Base-by-base conservation (phyloP, 2,797 vertebrate genomes). In the Oreochromis mossambicus region DNA sequence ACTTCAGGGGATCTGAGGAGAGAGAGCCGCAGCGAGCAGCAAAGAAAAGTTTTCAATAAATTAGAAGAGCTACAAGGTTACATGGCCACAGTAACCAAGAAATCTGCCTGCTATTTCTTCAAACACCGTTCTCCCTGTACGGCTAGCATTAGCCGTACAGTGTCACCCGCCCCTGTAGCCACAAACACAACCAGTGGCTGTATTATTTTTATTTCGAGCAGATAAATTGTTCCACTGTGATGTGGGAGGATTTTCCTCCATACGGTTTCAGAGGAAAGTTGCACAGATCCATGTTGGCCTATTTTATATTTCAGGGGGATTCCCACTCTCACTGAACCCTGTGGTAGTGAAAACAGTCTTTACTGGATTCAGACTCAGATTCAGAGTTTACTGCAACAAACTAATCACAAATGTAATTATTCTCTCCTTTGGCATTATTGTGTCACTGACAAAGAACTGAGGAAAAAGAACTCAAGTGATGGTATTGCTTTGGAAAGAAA, bases 1-100 rank as follows among this genome's bases (percentile, higher is more conserved):
- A 94, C 97, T 89, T 91, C 95, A 1, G 98, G 98, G 94, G 98
- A 97, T 90, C 97, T 97, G 92, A 70, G 83, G 79, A 84, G 88
- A 84, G 51, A 84, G 61, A 81, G 55, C 36, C 85, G 54, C 80
- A 88, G 80, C 2, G 32, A 83, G 76, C 85, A 75, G 82, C 78
- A 79, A 82, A 86, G 82, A 73, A 63, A 81, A 82, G 86, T 78
- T 61, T 78, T 89, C 85, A 81, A 86, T 83, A 79, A 90, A 80
- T 91, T 82, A 85, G 21, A 83, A 77, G 79, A 83, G 73, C 70
- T 36, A 77, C 56, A 84, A 63, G 87, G 70, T 88, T 83, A 78
- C 73, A 83, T 36, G 38, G 84, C 86, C 80, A 77, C 48, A 77
- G 80, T 29, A 43, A 83, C 79, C 77, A 15, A 81, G 66, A 87